Evolutionary conservation across 2,888 invertebrate species (phyloP), one percentile per base, ranked within the genome.

Genomic region (Pocota personata): DNA sequence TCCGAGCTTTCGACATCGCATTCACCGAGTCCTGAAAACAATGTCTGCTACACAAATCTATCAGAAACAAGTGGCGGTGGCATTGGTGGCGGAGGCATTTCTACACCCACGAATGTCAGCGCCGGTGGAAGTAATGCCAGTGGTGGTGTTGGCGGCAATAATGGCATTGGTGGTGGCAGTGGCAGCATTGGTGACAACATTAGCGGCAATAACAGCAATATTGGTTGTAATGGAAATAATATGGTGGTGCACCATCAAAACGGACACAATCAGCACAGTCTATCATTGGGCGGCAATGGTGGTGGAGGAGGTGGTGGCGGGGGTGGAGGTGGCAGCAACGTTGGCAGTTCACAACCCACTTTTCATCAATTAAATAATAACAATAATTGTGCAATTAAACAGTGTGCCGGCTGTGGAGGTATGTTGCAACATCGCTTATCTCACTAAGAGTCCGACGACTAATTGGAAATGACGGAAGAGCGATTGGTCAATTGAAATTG

Each of bases 331-430:
- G 19, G 66, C 69, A 82, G 72, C 48, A 60, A 62, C 46, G 58
- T 40, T 46, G 69, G 75, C 43, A 76, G 50, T 52, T 75, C 80
- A 19, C 88, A 88, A 60, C 82, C 88, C 35, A 79, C 82, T 82
- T 89, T 89, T 73, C 90, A 90, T 84, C 89, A 89, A 80, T 83
- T 89, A 73, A 89, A 89, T 84, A 89, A 89, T 86, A 89, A 88
- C 79, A 88, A 87, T 87, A 89, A 87, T 88, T 87, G 88, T 88
- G 91, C 92, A 88, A 94, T 95, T 90, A 96, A 96, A 92, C 95
- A 95, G 91, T 97, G 98, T 93, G 97, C 96, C 88, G 97, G 97
- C 88, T 98, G 98, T 93, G 96, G 97, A 88, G 96, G 97, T 91
- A 89, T 79, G 87, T 83, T 37, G 3, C 16, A 19, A 14, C 30